Evolutionary conservation across 2,113 vertebrate genomes (phyloP).

Genomic region (Marmota flaviventris): DNA sequence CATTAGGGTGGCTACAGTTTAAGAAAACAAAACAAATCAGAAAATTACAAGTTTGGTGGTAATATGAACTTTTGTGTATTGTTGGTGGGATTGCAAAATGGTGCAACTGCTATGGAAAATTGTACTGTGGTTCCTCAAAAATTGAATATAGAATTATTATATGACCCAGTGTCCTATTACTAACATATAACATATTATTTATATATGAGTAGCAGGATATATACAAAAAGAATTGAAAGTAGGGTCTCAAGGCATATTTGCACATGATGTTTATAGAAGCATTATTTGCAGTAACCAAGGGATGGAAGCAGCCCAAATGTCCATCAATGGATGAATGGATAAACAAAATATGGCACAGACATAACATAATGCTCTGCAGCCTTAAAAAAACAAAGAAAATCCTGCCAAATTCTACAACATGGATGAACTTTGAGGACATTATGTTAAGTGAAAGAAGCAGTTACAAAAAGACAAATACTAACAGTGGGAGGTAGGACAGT

Average conservation of each 20-base stretch:
- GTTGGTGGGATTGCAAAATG: background rate
- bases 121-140: background rate
- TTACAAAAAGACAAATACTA: background rate
- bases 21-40: background rate
- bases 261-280: background rate
- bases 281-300: background rate
- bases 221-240: background rate
- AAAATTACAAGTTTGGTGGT: background rate
- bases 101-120: background rate
- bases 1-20: background rate
- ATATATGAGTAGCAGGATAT: background rate
- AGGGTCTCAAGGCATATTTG: background rate
- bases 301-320: background rate
- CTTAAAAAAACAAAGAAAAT: slow-evolving; percentile 10
- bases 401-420: background rate
- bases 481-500: too few relatives aligned
- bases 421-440: background rate
- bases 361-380: background rate
- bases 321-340: background rate
- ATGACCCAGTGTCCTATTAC: background rate
- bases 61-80: background rate
- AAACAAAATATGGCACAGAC: background rate
- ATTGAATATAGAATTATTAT: background rate
- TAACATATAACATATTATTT: background rate
- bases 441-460: background rate